A percentile compares a stretch with the other conserved stretches of the same genome.
Conservation (phyloP, 2,113 vertebrate genomes). For the Alouatta palliata region DNA sequence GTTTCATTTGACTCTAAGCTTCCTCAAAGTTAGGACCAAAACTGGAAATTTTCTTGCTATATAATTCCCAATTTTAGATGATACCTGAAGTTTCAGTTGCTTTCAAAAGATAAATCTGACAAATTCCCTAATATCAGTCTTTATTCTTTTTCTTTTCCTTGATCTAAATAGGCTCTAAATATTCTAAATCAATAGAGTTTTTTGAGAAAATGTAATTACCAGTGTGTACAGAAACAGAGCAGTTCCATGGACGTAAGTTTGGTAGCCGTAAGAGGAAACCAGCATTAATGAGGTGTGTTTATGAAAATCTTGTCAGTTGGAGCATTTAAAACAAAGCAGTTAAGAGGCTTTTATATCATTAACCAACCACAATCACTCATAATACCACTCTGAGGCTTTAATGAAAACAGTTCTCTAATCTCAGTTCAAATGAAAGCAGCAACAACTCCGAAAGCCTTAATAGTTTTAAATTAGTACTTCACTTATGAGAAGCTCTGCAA, state of each 20-base stretch:
- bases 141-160: neutral
- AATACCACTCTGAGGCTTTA: neutral
- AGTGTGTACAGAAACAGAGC: constrained; percentile 13
- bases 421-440: constrained; percentile 32
- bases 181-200: constrained; percentile 52
- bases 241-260: constrained; percentile 2
- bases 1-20: neutral
- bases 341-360: constrained; percentile 67
- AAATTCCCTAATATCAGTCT: neutral
- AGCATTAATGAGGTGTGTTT: constrained; percentile 53
- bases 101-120: neutral
- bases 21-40: neutral
- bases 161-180: neutral
- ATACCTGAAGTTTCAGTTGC: neutral
- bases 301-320: constrained; percentile 53
- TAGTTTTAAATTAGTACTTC: constrained; percentile 28
- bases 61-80: neutral
- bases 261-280: constrained; percentile 31
- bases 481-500: neutral
- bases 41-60: neutral
- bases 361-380: constrained; percentile 55
- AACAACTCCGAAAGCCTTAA: constrained; percentile 19
- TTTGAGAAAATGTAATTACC: constrained; percentile 59
- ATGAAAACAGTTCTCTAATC: constrained; percentile 46
- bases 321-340: constrained; percentile 67